Conservation (phyloP, 2,888 invertebrate genomes). For the Himalopsyche tibetana region DNA sequence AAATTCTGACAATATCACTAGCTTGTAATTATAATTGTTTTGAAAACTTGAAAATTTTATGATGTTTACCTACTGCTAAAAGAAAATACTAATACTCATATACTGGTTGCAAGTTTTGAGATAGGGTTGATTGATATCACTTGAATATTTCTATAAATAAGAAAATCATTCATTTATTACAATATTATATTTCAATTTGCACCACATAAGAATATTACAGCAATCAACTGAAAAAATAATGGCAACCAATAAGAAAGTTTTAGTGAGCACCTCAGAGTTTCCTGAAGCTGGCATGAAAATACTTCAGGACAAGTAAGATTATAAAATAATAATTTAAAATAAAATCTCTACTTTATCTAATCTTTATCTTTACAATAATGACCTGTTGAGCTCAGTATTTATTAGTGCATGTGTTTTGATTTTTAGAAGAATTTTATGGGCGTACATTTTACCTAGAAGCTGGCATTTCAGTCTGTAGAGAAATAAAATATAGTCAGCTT, state of each 20-base stretch:
- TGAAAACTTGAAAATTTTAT: not conserved
- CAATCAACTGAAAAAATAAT: slow-evolving; percentile 6
- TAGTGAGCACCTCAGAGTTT: slow-evolving; percentile 67
- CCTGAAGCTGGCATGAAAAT: slow-evolving; percentile 71
- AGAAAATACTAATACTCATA: not conserved
- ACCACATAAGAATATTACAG: not conserved
- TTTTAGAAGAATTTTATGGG: too few relatives aligned
- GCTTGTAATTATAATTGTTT: too few relatives aligned
- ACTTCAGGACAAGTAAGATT: slow-evolving; percentile 71
- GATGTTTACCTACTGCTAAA: not conserved
- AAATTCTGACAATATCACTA: too few relatives aligned
- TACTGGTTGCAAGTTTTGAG: not conserved
- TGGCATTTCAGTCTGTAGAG: too few relatives aligned
- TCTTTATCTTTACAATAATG: not conserved
- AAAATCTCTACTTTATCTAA: not conserved
- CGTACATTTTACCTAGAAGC: too few relatives aligned
- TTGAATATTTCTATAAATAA: slow-evolving; percentile 13
- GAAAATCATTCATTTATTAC: slow-evolving; percentile 6
- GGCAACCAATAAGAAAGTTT: slow-evolving; percentile 48
- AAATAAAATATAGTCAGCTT: too few relatives aligned
- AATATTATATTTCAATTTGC: not conserved
- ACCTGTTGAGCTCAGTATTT: not conserved
- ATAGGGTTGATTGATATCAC: not conserved
- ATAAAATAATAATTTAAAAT: not conserved
- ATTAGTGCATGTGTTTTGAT: too few relatives aligned